Evolutionary conservation across 1,140 invertebrate species (phyloP), one percentile per base, ranked within the genome.

Genomic region (Saccostrea cuccullata): DNA sequence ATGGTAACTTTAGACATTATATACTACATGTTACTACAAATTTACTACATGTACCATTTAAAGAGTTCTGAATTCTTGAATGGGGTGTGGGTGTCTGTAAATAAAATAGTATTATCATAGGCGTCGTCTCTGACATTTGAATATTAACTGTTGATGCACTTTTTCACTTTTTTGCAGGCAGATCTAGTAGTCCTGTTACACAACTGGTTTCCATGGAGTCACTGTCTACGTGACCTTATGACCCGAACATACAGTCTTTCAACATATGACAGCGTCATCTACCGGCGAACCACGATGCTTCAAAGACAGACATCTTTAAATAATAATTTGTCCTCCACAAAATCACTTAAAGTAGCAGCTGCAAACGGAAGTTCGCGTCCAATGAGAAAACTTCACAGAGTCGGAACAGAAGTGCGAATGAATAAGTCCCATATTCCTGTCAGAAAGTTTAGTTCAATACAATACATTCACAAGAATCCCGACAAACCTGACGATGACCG

Each of bases 181-280:
- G 90, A 91, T 64, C 83, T 91, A n/a, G 82, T 89, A 17, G 85
- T 84, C 55, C 64, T 91, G 56, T 88, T 89, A 67, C 86, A 87
- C 70, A 87, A 85, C 56, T 88, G 86, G 85, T 89, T 89, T 83
- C 90, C 90, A 26, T 91, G 90, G 36, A 89, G 90, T 56, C 73
- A 82, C 11, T 91, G 90, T 84, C 58, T 91, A 17, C 86, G 87
- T 26, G 82, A 84, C 12, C 55, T 89, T 55, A 91, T 89, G 87
- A 70, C 55, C 2, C 82, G 88, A 47, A 88, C 85, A 15, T 89
- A 85, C 70, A 91, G 87, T 56, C 83, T 88, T 5, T 88, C 87
- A 5, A 88, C 87, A 47, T 88, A 88, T 77, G 87, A 88, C 58
- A 88, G 87, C 26, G 84, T 88, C 82, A 88, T 88, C 58, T 88